Conservation (phyloP, 2,113 vertebrate species). For the Saccopteryx bilineata region DNA sequence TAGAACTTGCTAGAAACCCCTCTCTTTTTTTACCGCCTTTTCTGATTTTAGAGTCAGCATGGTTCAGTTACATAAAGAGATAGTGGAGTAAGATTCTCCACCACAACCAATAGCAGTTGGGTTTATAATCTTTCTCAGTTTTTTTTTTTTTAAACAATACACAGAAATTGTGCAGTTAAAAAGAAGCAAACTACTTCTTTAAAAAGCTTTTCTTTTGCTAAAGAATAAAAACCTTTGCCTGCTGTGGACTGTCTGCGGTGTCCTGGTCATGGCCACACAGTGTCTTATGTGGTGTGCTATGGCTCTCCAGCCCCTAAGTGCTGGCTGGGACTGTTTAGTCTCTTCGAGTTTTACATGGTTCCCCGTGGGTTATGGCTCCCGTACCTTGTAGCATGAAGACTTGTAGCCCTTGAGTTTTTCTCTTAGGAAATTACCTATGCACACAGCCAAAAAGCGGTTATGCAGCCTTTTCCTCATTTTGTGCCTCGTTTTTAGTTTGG, state of each 20-base stretch:
- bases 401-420: neutral
- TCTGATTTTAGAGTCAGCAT: rapidly evolving
- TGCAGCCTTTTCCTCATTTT: neutral
- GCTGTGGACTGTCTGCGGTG: neutral
- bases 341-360: neutral
- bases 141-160: neutral
- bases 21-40: neutral
- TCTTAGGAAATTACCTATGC: neutral
- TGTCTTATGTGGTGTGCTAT: neutral
- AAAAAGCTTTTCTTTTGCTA: neutral
- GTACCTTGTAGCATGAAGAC: no score
- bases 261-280: rapidly evolving
- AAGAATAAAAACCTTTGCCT: neutral
- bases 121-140: rapidly evolving
- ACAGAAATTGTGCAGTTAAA: no score
- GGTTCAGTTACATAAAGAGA: no score
- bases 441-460: rapidly evolving
- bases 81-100: rapidly evolving
- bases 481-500: rapidly evolving
- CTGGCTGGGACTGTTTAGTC: neutral
- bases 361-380: neutral
- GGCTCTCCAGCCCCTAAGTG: neutral
- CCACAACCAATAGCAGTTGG: neutral
- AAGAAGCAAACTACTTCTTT: neutral
- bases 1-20: neutral